Base-by-base conservation (phyloP, 2,113 vertebrate genomes). In the Channa maculata region DNA sequence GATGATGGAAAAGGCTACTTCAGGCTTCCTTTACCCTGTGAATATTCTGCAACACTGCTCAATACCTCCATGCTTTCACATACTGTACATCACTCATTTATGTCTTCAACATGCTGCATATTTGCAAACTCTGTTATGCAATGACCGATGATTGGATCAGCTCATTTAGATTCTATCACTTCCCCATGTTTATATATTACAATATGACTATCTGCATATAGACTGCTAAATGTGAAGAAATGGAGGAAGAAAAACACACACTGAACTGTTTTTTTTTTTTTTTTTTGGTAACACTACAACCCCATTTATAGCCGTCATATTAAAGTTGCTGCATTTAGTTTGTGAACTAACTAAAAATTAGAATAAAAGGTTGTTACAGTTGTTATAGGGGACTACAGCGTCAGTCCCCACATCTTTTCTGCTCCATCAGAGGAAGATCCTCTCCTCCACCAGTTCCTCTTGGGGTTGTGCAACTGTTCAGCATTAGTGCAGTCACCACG, bases 401-500 rank as follows among this genome's bases (percentile, higher is more conserved):
- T 24, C 60, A 41, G 50, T 36, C 37, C 51, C 10, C 53, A 50
- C 41, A 57, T 60, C 64, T 13, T 52, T 13, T 45, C 61, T 39
- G 45, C 51, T 71, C 58, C 37, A 11, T 63, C 54, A 57, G 62
- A 53, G 39, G 5, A 15, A 9, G 75, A 24, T 14, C 36, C 43
- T 36, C 66, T 53, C n/a, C 65, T 53, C 63, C 72, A 57, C 12
- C 53, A 52, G 48, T 15, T 82, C 48, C 54, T 78, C 71, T 50
- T 36, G 59, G 44, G 65, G 66, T 69, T 70, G 73, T 63, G 73
- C 79, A 76, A 81, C 65, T 33, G 76, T n/a, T 77, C n/a, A 2
- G 51, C 12, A 11, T 60, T 36, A 53, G 54, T 24, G 55, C 84
- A 60, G 52, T 44, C 4, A 57, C 48, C 43, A 49, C 34, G 77